Evolutionary conservation across 2,888 invertebrate species (phyloP).

Genomic region (Saturnia pavonia): DNA sequence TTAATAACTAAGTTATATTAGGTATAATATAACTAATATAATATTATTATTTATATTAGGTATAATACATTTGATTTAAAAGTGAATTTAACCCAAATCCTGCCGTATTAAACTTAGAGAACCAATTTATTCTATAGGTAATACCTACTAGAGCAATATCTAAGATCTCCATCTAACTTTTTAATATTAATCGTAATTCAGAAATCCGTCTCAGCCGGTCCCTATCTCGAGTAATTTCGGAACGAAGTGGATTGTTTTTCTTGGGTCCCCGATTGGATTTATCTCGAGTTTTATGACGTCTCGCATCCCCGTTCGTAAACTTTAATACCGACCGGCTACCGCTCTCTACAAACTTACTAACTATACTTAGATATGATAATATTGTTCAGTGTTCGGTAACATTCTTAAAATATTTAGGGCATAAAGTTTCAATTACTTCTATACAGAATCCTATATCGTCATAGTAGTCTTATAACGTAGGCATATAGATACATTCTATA

Average conservation of each 20-base stretch:
- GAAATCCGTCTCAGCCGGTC: constrained; percentile 40
- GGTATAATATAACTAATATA: too few relatives aligned
- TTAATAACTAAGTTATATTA: too few relatives aligned
- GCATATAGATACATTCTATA: too few relatives aligned
- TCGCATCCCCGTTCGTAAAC: constrained; percentile 78
- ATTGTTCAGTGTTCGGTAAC: constrained; percentile 28
- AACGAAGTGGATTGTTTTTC: constrained; percentile 76
- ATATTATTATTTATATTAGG: too few relatives aligned
- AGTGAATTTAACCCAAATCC: not conserved
- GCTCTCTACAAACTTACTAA: constrained; percentile 35
- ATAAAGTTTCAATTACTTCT: not conserved
- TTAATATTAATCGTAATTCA: constrained; percentile 46
- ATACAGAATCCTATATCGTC: not conserved
- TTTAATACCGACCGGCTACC: constrained; percentile 74
- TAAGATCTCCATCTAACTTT: constrained; percentile 29
- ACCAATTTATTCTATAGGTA: constrained; percentile 10
- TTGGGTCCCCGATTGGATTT: constrained; percentile 75
- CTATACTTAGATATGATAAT: constrained; percentile 34
- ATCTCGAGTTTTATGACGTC: constrained; percentile 77
- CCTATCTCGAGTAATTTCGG: constrained; percentile 58
- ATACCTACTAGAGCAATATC: constrained; percentile 15
- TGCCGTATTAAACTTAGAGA: not conserved
- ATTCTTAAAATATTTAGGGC: constrained; percentile 36
- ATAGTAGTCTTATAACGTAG: not conserved
- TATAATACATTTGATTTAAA: not conserved